Evolutionary conservation across 2,797 vertebrate genomes (phyloP), one percentile per base, ranked within the genome.

Genomic region (Gymnopithys bicolor): DNA sequence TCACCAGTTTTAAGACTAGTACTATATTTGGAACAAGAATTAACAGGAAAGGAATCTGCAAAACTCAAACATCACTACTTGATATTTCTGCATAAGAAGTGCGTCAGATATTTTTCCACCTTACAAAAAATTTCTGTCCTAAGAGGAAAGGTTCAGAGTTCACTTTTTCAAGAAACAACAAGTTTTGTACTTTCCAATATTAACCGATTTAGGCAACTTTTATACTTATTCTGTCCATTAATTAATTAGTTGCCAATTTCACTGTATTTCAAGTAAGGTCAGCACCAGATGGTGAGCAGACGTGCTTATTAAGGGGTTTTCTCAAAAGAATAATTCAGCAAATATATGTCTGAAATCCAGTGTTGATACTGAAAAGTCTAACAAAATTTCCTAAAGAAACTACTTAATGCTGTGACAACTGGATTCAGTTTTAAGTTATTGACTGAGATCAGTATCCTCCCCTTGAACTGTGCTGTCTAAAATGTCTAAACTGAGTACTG

Each of bases 271-370:
- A 73, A 77, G 64, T 70, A 52, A 73, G 53, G 86, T 88, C 76
- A 94, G 87, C 90, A 95, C 86, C 90, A 96, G 84, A 82, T 89
- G 78, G 94, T 67, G 68, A 83, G 17, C 32, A 93, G 67, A 56
- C 74, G 59, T 90, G 80, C 74, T 87, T 76, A 69, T 62, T 90
- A 87, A 91, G 17, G 13, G 11, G 13, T 67, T 95, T 93, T 69
- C 55, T 62, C 51, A 73, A 88, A 91, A 76, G 18, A 53, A 17
- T 8, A 90, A 86, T 79, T 93, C 71, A 95, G 70, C 80, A 95
- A 75, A 69, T 84, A 79, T 5, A 56, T 4, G 13, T 73, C 80
- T 79, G 58, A 88, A 86, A 86, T 15, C 12, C 27, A 30, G 7
- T n/a, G 33, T 5, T 23, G 8, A 58, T 48, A 78, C 3, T 59